phyloP scores from a whole-genome alignment of 2,888 invertebrate genomes.

The Hirtodrosophila trivittata region DNA sequence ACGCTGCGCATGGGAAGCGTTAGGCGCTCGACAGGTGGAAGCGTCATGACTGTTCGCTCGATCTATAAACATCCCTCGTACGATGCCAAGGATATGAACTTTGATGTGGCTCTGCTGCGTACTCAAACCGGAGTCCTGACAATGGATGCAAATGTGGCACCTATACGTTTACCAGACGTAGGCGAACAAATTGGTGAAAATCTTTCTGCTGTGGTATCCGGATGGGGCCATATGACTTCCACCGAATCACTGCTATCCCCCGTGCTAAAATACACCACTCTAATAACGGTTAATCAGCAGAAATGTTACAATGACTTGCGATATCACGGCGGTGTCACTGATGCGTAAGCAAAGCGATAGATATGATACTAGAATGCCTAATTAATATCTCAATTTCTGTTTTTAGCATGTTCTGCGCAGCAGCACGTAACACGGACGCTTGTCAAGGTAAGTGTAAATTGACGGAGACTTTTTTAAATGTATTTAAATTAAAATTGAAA shows the following conservation, averaged over 20 bases:
- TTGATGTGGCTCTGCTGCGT: slow-evolving; percentile 79
- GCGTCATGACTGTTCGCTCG: slow-evolving; percentile 62
- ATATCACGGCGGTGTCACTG: slow-evolving; percentile 76
- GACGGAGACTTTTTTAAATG: neutral
- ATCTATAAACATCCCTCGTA: slow-evolving; percentile 80
- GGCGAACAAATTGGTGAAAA: slow-evolving; percentile 57
- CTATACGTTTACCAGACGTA: slow-evolving; percentile 65
- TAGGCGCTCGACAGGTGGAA: slow-evolving; percentile 69
- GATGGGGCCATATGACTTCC: slow-evolving; percentile 81
- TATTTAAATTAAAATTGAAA: neutral
- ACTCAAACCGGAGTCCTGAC: slow-evolving; percentile 61
- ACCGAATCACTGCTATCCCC: slow-evolving; percentile 67
- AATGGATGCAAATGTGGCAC: slow-evolving; percentile 59
- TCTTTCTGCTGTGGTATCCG: slow-evolving; percentile 71
- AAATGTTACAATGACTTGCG: slow-evolving; percentile 67
- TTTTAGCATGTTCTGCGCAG: slow-evolving; percentile 81
- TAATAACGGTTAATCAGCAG: slow-evolving; percentile 74
- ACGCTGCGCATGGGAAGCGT: slow-evolving; percentile 75
- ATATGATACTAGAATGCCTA: slow-evolving; percentile 14
- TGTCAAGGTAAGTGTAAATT: slow-evolving; percentile 74
- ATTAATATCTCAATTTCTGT: slow-evolving; percentile 27
- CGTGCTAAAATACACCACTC: slow-evolving; percentile 75
- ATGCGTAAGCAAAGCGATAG: slow-evolving; percentile 73
- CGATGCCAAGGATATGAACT: slow-evolving; percentile 78
- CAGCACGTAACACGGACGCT: slow-evolving; percentile 79